Conservation (phyloP, 2,888 invertebrate species). For the Hedya salicella region DNA sequence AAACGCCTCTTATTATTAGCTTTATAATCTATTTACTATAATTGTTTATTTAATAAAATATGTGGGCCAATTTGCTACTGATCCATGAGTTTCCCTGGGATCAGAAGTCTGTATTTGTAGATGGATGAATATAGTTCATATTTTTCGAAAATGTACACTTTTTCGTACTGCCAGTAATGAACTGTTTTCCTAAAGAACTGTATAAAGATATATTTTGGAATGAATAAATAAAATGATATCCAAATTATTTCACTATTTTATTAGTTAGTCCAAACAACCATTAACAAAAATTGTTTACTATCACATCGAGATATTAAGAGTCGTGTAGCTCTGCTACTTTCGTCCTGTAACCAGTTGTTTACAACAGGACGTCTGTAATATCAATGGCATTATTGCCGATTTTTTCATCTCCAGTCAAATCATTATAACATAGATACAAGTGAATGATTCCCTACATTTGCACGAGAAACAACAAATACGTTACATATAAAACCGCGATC, state of each 20-base stretch:
- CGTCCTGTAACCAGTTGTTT: neutral
- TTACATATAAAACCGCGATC: too few species aligned
- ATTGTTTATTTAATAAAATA: conserved; percentile 25
- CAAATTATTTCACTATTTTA: conserved; percentile 12
- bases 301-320: conserved; percentile 19
- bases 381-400: neutral
- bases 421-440: neutral
- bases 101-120: conserved; percentile 46
- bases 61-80: conserved; percentile 30
- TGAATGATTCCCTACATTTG: too few species aligned
- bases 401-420: neutral
- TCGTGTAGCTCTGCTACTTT: conserved; percentile 25
- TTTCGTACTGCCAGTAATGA: conserved; percentile 48
- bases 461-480: too few species aligned
- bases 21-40: conserved; percentile 37
- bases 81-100: conserved; percentile 47
- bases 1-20: conserved; percentile 31
- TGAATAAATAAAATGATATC: conserved; percentile 30
- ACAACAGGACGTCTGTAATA: neutral
- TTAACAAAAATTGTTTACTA: conserved; percentile 23
- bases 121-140: conserved; percentile 44
- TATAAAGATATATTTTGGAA: conserved; percentile 28
- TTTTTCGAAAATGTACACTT: conserved; percentile 47
- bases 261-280: conserved; percentile 24
- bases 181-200: conserved; percentile 40